phyloP scores from a whole-genome alignment of 2,888 invertebrate species.

The Eurytoma adleriae region DNA sequence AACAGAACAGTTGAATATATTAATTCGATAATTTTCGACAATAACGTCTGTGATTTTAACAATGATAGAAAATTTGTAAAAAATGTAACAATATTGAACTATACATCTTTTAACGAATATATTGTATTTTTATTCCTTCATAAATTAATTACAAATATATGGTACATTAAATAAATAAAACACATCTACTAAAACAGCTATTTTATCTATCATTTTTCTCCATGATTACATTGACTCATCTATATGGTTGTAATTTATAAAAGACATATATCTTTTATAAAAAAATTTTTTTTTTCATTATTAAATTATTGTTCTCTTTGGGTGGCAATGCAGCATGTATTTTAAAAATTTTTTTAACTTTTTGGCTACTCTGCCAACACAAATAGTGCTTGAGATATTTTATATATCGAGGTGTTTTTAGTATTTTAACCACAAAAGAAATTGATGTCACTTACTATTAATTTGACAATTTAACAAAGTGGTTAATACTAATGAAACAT shows the following conservation, averaged over 20 bases:
- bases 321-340: constrained; percentile 21
- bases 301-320: constrained; percentile 26
- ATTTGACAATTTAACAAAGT: constrained; percentile 42
- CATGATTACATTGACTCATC: constrained; percentile 63
- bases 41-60: not conserved
- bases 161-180: constrained; percentile 68
- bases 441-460: constrained; percentile 33
- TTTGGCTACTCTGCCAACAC: constrained; percentile 37
- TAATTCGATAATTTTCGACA: constrained; percentile 60
- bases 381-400: constrained; percentile 24
- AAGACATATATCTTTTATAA: constrained; percentile 52
- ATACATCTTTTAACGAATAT: constrained; percentile 65
- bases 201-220: constrained; percentile 64
- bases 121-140: constrained; percentile 67
- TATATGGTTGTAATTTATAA: constrained; percentile 54
- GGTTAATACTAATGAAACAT: constrained; percentile 35
- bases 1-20: constrained; percentile 61
- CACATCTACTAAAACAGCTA: constrained; percentile 64
- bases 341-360: constrained; percentile 43
- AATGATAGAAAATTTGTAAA: constrained; percentile 24
- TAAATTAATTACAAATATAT: constrained; percentile 71
- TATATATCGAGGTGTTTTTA: constrained; percentile 45
- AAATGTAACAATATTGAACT: constrained; percentile 33
- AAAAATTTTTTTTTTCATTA: constrained; percentile 44
- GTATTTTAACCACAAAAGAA: constrained; percentile 43